Conservation (phyloP, 2,113 vertebrate species). For the Gracilinanus agilis region DNA sequence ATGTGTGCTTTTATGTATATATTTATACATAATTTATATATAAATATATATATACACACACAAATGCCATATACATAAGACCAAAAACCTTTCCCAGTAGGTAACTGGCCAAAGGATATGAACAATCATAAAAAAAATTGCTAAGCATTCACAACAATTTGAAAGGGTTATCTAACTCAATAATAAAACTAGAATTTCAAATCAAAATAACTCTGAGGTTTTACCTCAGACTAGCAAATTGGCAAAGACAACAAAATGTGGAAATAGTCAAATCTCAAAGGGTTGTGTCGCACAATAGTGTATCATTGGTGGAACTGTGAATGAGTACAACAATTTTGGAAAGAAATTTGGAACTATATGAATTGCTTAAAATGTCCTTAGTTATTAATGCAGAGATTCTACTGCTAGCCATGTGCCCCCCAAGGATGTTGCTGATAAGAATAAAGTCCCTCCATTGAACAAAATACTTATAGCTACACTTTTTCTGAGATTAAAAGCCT, state of each 20-base stretch:
- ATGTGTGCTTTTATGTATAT: background rate
- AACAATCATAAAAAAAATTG: background rate
- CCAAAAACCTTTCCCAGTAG: background rate
- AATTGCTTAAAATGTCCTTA: background rate
- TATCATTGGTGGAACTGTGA: background rate
- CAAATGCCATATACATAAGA: too few species aligned
- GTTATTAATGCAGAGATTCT: background rate
- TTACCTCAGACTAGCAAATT: background rate
- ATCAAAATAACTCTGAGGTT: background rate
- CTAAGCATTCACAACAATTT: background rate
- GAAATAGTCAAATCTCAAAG: background rate
- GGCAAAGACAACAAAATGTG: too few species aligned
- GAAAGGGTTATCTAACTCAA: background rate
- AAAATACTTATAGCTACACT: background rate
- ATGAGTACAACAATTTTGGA: background rate
- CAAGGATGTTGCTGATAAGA: background rate
- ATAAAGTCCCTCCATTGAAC: background rate
- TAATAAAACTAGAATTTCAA: background rate
- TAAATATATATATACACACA: background rate
- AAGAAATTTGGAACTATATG: background rate
- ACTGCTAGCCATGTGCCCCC: background rate
- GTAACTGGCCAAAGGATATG: too few species aligned
- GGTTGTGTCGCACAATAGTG: background rate
- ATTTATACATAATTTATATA: background rate
- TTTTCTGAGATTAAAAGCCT: background rate